Evolutionary conservation across 1,140 invertebrate species (phyloP).

Genomic region (Mya arenaria): DNA sequence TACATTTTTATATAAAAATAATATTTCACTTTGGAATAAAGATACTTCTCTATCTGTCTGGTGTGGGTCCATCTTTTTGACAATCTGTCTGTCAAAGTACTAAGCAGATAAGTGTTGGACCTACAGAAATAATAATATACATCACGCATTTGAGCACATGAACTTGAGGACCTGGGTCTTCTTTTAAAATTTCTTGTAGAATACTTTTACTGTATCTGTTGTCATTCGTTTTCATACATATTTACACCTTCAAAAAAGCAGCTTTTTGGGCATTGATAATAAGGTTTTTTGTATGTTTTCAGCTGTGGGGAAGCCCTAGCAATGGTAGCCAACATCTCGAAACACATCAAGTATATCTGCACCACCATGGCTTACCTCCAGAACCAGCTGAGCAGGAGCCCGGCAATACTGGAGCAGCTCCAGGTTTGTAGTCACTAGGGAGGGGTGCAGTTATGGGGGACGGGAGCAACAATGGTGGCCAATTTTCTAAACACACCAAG

Average conservation of each 20-base stretch:
- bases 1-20: too few relatives aligned
- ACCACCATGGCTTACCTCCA: conserved; percentile 79
- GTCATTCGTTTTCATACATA: background rate
- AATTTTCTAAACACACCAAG: background rate
- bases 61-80: background rate
- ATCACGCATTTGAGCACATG: background rate
- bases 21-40: background rate
- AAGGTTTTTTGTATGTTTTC: conserved; percentile 48
- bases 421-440: conserved; percentile 17
- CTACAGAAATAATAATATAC: background rate
- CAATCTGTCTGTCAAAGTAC: background rate
- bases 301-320: conserved; percentile 81
- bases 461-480: background rate
- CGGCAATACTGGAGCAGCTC: conserved; percentile 73
- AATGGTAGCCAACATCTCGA: conserved; percentile 80
- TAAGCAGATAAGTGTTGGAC: background rate
- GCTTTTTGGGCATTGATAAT: background rate
- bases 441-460: background rate
- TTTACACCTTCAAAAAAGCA: background rate
- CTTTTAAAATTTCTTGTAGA: background rate
- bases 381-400: conserved; percentile 78
- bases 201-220: background rate
- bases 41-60: background rate
- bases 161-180: background rate
- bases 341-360: conserved; percentile 80